phyloP scores from a whole-genome alignment of 2,888 invertebrate species.

The Mesorhabditis spiculigera region DNA sequence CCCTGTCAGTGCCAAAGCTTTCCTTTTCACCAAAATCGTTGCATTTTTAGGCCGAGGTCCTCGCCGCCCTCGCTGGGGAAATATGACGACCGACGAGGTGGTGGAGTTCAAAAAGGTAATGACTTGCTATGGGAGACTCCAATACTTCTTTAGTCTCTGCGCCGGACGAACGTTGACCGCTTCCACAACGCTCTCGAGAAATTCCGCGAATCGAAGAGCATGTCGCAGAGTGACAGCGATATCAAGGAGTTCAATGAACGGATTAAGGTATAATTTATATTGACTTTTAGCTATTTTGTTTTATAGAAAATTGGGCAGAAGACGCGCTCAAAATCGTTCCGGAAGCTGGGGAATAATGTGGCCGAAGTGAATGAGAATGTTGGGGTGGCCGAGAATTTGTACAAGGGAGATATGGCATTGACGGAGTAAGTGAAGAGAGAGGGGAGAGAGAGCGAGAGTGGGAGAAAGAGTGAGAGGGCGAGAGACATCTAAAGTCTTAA shows the following conservation, averaged over 20 bases:
- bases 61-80: neutral
- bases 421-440: conserved; percentile 23
- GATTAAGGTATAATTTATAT: neutral
- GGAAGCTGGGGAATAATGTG: conserved; percentile 1
- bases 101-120: neutral
- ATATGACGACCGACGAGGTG: neutral
- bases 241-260: conserved; percentile 1
- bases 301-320: neutral
- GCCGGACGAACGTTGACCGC: neutral
- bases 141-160: neutral
- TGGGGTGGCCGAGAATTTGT: conserved; percentile 29
- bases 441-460: neutral
- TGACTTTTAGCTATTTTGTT: neutral
- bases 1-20: no score
- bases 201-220: neutral
- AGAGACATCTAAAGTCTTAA: neutral
- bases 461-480: no score
- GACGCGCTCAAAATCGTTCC: neutral
- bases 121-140: no score
- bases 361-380: conserved; percentile 21
- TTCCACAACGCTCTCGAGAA: neutral
- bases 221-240: neutral
- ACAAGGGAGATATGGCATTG: conserved; percentile 41
- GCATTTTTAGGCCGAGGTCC: no score
- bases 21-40: no score